Evolutionary conservation across 2,888 invertebrate genomes (phyloP), one percentile per base, ranked within the genome.

Genomic region (Agonopterix heracliana): DNA sequence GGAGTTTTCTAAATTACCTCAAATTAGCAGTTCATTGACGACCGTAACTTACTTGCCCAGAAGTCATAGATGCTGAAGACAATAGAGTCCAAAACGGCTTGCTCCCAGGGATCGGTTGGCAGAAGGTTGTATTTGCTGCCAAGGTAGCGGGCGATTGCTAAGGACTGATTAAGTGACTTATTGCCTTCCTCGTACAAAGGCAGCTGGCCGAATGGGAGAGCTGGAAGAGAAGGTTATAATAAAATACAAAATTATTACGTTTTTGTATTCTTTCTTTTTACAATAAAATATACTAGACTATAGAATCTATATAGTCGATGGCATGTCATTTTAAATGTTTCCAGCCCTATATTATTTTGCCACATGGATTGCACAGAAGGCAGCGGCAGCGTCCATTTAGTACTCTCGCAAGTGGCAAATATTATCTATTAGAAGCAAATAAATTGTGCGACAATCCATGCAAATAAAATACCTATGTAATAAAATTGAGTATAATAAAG

Each of bases 111-210:
- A 40, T 76, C 61, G 2, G 59, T 55, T 3, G 78, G 69, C 46
- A 75, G 68, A n/a, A 80, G 61, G 38, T 72, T 64, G 53, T 65
- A 68, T 53, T 73, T 74, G 48, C 68, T 73, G 2, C 74, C 83
- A 7, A 85, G 49, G 52, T 69, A 79, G 40, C 83, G 74, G 46
- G 68, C 61, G 45, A 86, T 83, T 9, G 81, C 73, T 48, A 69
- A 66, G 1, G 79, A 76, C 51, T 84, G 81, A 45, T 71, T 60
- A 43, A 74, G 71, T 8, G n/a, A 26, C 12, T 60, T 56, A 49
- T 78, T 71, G 1, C 80, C 83, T 38, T 81, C 78, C 48, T 82
- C 81, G 52, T 85, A 53, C 2, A 81, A 64, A 0, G 87, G 85
- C 41, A 78, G 45, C 49, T 76, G 77, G 0, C 75, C 76, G 67